A percentile compares a stretch with the other conserved stretches of the same genome.
phyloP scores from a whole-genome alignment of 1,140 invertebrate genomes.

The Drosophila carrolli region DNA sequence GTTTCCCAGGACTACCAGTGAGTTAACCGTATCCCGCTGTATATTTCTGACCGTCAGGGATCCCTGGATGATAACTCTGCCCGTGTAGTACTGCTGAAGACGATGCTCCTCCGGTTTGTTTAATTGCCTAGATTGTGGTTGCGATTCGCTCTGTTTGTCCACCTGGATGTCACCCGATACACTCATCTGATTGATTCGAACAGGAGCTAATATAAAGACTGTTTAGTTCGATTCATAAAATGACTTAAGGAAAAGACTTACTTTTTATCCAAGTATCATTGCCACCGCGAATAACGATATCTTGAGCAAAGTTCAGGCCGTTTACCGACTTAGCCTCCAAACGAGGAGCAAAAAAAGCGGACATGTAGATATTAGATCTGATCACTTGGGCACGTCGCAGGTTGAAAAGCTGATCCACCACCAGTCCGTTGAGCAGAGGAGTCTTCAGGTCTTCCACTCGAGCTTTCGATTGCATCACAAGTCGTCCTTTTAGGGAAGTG shows the following conservation, averaged over 20 bases:
- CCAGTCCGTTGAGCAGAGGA: slow-evolving; percentile 54
- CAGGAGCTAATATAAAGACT: slow-evolving; percentile 48
- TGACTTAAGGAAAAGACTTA: slow-evolving; percentile 14
- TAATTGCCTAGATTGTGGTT: slow-evolving; percentile 7
- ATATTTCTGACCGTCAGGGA: slow-evolving; percentile 63
- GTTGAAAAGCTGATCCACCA: slow-evolving; percentile 68
- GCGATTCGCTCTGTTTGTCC: slow-evolving; percentile 17
- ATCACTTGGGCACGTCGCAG: slow-evolving; percentile 59
- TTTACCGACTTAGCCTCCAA: slow-evolving; percentile 63
- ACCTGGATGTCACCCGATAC: slow-evolving; percentile 59
- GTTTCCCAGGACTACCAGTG: slow-evolving; percentile 23
- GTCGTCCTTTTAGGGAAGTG: slow-evolving; percentile 44
- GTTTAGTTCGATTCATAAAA: neutral
- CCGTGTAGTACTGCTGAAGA: slow-evolving; percentile 74
- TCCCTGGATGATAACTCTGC: slow-evolving; percentile 58
- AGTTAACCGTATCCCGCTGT: slow-evolving; percentile 26
- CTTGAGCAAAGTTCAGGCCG: slow-evolving; percentile 66
- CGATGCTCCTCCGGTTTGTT: neutral
- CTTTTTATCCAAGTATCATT: slow-evolving; percentile 61
- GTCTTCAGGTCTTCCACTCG: slow-evolving; percentile 50
- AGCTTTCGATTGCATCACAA: slow-evolving; percentile 52
- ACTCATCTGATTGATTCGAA: slow-evolving; percentile 65
- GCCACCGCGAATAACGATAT: slow-evolving; percentile 58
- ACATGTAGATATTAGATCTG: slow-evolving; percentile 64
- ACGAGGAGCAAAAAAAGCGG: slow-evolving; percentile 55